These are phyloP conservation scores for Sycophaga agraensis DNA, from an alignment of 1,140 invertebrate genomes.

Conservation along the genomic window DNA sequence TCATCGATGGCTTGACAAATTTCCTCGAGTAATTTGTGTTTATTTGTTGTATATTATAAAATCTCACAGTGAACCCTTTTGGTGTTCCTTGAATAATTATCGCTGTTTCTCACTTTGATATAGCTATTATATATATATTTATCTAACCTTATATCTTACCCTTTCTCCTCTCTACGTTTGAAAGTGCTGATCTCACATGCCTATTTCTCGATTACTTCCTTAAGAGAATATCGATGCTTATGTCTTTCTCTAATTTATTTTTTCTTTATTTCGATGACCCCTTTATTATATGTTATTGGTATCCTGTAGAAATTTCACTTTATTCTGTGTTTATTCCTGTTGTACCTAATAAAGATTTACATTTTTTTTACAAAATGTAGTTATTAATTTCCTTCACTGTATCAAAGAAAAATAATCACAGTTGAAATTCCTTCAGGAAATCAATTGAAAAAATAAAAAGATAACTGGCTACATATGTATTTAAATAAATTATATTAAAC, in stretches of 20 bases:
- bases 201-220: slow-evolving; percentile 1
- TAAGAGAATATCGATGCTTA: slow-evolving; percentile 31
- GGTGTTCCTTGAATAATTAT: slow-evolving; percentile 1
- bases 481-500: too few relatives aligned
- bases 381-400: neutral
- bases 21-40: neutral
- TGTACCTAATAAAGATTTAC: too few relatives aligned
- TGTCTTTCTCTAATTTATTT: neutral
- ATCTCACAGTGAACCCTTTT: neutral
- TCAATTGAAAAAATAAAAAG: neutral
- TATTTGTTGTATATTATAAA: neutral
- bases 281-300: slow-evolving; percentile 11
- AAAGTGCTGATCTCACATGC: slow-evolving; percentile 9
- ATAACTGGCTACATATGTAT: neutral
- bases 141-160: neutral
- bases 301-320: slow-evolving; percentile 7
- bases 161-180: neutral
- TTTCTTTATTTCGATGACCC: slow-evolving; percentile 2
- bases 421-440: neutral
- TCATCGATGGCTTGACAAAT: slow-evolving; percentile 49
- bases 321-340: neutral
- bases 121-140: too few relatives aligned
- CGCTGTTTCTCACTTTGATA: neutral
- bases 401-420: too few relatives aligned
- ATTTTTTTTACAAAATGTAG: too few relatives aligned